Base-by-base conservation (phyloP, 2,888 invertebrate species). In the Dicranocentrus wangi region DNA sequence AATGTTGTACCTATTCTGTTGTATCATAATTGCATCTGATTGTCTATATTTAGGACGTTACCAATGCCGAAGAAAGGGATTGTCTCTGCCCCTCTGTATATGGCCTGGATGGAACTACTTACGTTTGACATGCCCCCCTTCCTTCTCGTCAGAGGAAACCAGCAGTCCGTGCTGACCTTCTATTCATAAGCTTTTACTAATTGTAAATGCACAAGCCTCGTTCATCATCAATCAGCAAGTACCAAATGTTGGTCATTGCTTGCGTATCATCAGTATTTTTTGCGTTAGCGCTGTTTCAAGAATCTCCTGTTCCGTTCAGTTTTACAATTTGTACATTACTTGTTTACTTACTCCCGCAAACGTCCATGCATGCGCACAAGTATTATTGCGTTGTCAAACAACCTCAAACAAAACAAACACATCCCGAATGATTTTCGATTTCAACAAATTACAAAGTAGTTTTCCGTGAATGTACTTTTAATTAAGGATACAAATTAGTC, bases 51-150 rank as follows among this genome's bases (percentile, higher is more conserved):
- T n/a, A 94, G 94, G 92, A 98, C 98, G 2, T 90, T 98, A 83
- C 98, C 98, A 28, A 95, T 98, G 93, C 97, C 98, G 0, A 92
- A 96, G 86, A 96, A 97, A 87, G 95, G 94, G 53, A 94, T 94
- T 0, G 94, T 97, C 71, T 95, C 97, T 1, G 95, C 97, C 1
- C 93, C 95, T 0, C 90, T 98, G 65, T 98, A 98, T 90, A 95
- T 98, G 95, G 94, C 96, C 13, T 99, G 98, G 98, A 89, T 99
- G 87, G 98, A 98, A 90, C 92, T 94, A 87, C 90, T 99, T 87
- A 96, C 97, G 27, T 92, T 92, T 86, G 94, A 93, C 87, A 92
- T 98, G 90, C 97, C 97, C 51, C 97, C 98, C 0, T 90, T 90
- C 88, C 90, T 99, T 81, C 91, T 96, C 61, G 94, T 96, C 66